Conservation (phyloP, 1,140 invertebrate species). For the Octopus sinensis region DNA sequence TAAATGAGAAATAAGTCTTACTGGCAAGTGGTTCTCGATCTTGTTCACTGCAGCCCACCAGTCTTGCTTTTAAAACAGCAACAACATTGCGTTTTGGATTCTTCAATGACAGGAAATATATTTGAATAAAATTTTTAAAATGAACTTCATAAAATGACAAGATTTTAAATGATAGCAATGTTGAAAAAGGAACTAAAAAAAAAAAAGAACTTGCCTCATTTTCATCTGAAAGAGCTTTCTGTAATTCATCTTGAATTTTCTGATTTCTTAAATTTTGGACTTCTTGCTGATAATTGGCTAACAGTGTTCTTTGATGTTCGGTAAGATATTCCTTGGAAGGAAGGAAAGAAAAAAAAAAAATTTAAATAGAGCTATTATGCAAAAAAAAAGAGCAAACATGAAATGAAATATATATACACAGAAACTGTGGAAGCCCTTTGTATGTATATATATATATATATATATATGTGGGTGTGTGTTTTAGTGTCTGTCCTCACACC, state of each 20-base stretch:
- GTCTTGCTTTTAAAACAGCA: not conserved
- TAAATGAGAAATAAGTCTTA: not conserved
- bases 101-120: not conserved
- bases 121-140: not conserved
- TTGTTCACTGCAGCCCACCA: not conserved
- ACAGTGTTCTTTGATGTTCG: constrained; percentile 27
- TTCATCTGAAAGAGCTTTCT: constrained; percentile 24
- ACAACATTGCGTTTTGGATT: not conserved
- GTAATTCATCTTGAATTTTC: constrained; percentile 31
- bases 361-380: no score
- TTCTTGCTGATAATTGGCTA: constrained; percentile 30
- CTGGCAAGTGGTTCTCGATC: not conserved
- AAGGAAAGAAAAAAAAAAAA: not conserved
- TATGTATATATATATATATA: no score
- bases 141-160: no score
- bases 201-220: constrained; percentile 10
- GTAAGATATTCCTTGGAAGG: constrained; percentile 33
- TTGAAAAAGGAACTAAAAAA: not conserved
- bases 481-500: no score
- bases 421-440: no score
- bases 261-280: constrained; percentile 32
- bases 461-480: no score
- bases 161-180: no score
- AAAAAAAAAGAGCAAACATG: no score
- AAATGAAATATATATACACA: no score